A percentile compares a stretch with the other conserved stretches of the same genome.
phyloP scores from a whole-genome alignment of 2,113 vertebrate genomes.

The Chaetops frenatus region DNA sequence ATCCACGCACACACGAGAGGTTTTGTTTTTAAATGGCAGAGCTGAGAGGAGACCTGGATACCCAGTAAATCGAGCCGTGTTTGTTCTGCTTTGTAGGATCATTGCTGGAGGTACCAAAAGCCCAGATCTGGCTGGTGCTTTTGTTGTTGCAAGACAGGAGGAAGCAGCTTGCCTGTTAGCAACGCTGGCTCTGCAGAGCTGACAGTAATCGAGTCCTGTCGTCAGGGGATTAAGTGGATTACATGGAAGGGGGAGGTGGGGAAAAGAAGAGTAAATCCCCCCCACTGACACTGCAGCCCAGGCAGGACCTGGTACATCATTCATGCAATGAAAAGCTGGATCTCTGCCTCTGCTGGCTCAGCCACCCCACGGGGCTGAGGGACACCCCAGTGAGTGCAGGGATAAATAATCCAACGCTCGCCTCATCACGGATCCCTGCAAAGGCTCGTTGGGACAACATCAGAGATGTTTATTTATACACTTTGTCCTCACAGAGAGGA shows the following conservation, averaged over 20 bases:
- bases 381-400: neutral
- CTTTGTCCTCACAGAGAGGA: neutral
- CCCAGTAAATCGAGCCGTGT: neutral
- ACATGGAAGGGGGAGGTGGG: neutral
- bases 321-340: neutral
- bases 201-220: neutral
- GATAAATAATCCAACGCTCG: rapidly evolving
- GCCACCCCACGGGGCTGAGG: neutral
- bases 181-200: neutral
- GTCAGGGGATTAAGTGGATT: neutral
- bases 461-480: neutral
- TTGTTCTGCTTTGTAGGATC: neutral
- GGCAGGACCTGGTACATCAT: neutral
- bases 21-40: neutral
- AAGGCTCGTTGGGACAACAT: neutral
- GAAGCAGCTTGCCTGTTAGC: neutral
- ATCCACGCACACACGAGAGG: rapidly evolving
- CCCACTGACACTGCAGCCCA: neutral
- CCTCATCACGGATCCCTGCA: rapidly evolving
- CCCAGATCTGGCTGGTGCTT: neutral
- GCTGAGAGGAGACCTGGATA: neutral
- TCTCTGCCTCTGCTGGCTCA: neutral
- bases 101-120: neutral
- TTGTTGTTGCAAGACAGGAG: neutral
- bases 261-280: neutral